Base-by-base conservation (phyloP, 2,113 vertebrate genomes). In the Delphinus delphis region DNA sequence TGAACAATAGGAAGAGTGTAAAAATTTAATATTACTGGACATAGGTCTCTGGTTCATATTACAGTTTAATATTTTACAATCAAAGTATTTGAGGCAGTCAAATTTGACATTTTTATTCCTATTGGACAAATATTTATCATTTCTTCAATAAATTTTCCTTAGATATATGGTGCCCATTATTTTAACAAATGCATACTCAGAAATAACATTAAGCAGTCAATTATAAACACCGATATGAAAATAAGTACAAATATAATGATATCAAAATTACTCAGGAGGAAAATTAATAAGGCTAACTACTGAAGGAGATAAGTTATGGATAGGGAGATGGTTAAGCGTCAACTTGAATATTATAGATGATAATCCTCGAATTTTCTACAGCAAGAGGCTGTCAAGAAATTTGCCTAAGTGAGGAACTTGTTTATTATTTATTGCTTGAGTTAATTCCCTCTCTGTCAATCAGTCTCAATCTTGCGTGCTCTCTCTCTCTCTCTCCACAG, bases 271-370 rank as follows among this genome's bases (percentile, higher is more conserved):
- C 10, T 93, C 41, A 93, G 12, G 47, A 91, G n/a, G 63, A 96
- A 97, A 97, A 81, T 96, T 94, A 97, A 38, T 81, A 89, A 81
- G 25, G 14, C 8, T 90, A 92, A 86, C 11, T 89, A 88, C 33
- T 76, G 53, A 80, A 92, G 20, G 2, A 33, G 4, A 38, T 74
- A 88, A 77, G 8, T 76, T 88, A 60, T 71, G 10, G 13, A n/a
- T 79, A 74, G 13, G 18, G 36, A 84, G 2, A 33, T 58, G 5
- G 17, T 83, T 67, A 91, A 82, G 33, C 11, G 85, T 86, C 23
- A 58, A 4, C 38, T 58, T 94, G 28, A 65, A 26, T 89, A 36
- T 55, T 93, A 63, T 13, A 47, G 13, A 88, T 33, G 83, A 82
- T 50, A 36, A 26, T 25, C 21, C 2, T 96, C 33, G 6, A 74